Evolutionary conservation across 2,113 vertebrate genomes (phyloP).

Genomic region (Megaleporinus macrocephalus): DNA sequence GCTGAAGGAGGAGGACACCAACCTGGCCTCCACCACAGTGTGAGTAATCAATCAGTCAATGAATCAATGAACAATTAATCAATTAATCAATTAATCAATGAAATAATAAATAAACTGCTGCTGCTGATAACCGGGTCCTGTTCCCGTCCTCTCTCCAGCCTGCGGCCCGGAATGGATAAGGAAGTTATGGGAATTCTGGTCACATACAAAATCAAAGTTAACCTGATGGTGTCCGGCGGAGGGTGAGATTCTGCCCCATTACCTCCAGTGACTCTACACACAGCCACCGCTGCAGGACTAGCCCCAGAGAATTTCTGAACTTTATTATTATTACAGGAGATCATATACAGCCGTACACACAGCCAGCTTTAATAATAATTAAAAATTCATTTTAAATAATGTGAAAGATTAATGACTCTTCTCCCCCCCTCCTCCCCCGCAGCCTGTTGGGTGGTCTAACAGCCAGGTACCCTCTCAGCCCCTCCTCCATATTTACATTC

Average conservation of each 20-base stretch:
- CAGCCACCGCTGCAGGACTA: too few species aligned
- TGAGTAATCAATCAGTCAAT: slow-evolving; percentile 64
- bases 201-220: slow-evolving; percentile 90
- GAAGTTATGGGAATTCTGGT: slow-evolving; percentile 87
- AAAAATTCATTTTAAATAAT: too few species aligned
- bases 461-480: slow-evolving; percentile 78
- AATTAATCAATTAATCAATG: too few species aligned
- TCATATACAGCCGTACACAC: too few species aligned
- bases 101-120: too few species aligned
- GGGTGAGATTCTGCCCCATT: slow-evolving; percentile 69
- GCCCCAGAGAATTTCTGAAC: too few species aligned
- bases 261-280: background rate
- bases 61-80: background rate
- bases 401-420: background rate
- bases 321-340: too few species aligned
- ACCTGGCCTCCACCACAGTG: slow-evolving; percentile 89
- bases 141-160: slow-evolving; percentile 62
- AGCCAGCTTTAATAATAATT: too few species aligned
- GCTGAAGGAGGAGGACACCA: slow-evolving; percentile 92
- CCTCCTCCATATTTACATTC: background rate
- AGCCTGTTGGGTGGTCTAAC: slow-evolving; percentile 87
- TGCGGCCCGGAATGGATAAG: slow-evolving; percentile 79
- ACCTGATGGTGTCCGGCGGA: slow-evolving; percentile 84
- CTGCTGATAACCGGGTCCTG: too few species aligned
- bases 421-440: slow-evolving; percentile 13